These are phyloP conservation scores for Hemiprocne comata DNA, from an alignment of 2,113 vertebrate species.

Conservation along the genomic window DNA sequence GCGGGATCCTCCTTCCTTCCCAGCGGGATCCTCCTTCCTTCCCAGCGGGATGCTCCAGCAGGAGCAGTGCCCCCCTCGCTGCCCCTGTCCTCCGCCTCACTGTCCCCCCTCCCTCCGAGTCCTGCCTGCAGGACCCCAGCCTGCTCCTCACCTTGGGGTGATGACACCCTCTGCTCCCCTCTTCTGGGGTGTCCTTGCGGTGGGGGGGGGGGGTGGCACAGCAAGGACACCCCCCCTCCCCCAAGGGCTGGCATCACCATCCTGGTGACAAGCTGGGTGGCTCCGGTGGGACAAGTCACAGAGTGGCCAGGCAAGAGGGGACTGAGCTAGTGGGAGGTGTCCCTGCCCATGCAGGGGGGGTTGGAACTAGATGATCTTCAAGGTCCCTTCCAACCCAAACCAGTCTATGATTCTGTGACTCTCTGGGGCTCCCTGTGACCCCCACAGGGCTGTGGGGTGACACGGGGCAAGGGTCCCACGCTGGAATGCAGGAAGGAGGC, in stretches of 20 bases:
- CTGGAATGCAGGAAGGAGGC: neutral
- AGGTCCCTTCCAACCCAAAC: no score
- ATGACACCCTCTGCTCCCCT: neutral
- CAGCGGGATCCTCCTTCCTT: no score
- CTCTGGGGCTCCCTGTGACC: neutral
- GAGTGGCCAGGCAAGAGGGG: neutral
- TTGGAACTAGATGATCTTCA: no score
- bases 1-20: no score
- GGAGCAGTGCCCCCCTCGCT: neutral
- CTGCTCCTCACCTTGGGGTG: neutral
- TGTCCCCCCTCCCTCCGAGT: neutral
- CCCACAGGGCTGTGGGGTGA: neutral
- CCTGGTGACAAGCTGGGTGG: neutral
- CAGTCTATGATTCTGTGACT: no score
- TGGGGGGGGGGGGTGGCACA: neutral
- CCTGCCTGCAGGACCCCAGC: neutral
- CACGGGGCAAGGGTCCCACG: accelerated
- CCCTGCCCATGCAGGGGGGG: no score
- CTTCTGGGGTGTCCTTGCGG: neutral
- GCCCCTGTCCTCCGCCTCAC: neutral
- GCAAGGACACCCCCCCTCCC: accelerated
- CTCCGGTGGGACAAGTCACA: accelerated
- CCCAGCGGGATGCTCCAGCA: accelerated
- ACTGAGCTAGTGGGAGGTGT: no score
- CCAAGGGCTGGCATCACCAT: neutral